These are phyloP conservation scores for Perdita meconis DNA, from an alignment of 2,888 invertebrate species.

Conservation along the genomic window DNA sequence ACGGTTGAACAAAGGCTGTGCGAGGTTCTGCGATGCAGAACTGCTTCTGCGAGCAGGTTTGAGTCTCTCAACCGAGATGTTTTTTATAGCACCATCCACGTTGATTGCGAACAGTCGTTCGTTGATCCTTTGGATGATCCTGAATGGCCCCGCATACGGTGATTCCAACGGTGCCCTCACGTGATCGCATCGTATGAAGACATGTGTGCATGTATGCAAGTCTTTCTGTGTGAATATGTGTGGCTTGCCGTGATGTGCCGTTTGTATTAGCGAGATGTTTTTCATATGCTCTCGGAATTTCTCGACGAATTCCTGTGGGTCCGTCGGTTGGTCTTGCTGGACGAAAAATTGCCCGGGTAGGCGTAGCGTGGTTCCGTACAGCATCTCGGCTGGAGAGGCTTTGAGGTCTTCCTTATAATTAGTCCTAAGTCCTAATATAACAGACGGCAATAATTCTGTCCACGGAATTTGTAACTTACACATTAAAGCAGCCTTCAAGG, in stretches of 20 bases:
- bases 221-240: background rate
- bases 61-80: too few relatives aligned
- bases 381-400: background rate
- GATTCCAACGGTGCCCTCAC: background rate
- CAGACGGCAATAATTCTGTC: slow-evolving; percentile 31
- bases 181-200: background rate
- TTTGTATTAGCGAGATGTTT: background rate
- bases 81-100: background rate
- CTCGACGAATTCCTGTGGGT: background rate
- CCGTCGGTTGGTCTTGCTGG: background rate
- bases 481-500: slow-evolving; percentile 51
- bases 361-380: background rate
- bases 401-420: background rate
- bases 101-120: too few relatives aligned
- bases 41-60: too few relatives aligned
- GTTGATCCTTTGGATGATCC: background rate
- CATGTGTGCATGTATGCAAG: background rate
- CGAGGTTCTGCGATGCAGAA: too few relatives aligned
- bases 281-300: background rate
- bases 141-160: slow-evolving; percentile 3
- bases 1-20: too few relatives aligned
- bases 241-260: background rate
- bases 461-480: too few relatives aligned
- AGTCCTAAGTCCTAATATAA: slow-evolving; percentile 45
- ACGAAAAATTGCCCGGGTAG: slow-evolving; percentile 1